These are phyloP conservation scores for Gymnothorax javanicus DNA, from an alignment of 2,797 vertebrate genomes.

Conservation along the genomic window DNA sequence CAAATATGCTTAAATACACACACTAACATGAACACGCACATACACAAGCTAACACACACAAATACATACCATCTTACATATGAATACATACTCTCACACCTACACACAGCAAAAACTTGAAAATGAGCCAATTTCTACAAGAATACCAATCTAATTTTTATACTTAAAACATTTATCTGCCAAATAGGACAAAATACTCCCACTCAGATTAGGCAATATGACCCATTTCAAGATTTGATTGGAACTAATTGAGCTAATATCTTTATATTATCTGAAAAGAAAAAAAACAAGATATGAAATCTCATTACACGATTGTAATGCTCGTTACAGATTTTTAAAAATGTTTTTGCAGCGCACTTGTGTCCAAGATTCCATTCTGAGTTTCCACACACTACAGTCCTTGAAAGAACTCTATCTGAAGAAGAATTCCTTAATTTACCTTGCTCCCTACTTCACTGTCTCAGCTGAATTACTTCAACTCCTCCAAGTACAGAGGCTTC, in stretches of 20 bases:
- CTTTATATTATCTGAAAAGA: too few species aligned
- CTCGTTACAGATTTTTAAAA: too few species aligned
- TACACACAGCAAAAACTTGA: too few species aligned
- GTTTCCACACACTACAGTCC: background rate
- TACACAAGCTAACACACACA: background rate
- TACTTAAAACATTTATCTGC: too few species aligned
- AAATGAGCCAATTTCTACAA: too few species aligned
- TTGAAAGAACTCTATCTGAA: background rate
- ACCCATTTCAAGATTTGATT: too few species aligned
- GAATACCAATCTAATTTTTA: too few species aligned
- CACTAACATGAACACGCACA: background rate
- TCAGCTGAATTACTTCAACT: constrained; percentile 35
- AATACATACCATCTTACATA: background rate
- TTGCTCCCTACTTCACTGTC: constrained; percentile 43
- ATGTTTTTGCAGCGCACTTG: background rate
- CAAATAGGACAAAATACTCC: too few species aligned
- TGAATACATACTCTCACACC: background rate
- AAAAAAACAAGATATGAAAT: too few species aligned
- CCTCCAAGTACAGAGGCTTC: constrained; percentile 30
- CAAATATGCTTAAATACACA: constrained; percentile 9
- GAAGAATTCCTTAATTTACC: background rate
- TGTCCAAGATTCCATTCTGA: background rate
- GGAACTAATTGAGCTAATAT: too few species aligned
- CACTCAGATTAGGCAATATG: too few species aligned
- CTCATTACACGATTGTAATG: too few species aligned